A percentile compares a stretch with the other conserved stretches of the same genome.
phyloP scores from a whole-genome alignment of 1,140 invertebrate genomes.

The Drosophila lini region DNA sequence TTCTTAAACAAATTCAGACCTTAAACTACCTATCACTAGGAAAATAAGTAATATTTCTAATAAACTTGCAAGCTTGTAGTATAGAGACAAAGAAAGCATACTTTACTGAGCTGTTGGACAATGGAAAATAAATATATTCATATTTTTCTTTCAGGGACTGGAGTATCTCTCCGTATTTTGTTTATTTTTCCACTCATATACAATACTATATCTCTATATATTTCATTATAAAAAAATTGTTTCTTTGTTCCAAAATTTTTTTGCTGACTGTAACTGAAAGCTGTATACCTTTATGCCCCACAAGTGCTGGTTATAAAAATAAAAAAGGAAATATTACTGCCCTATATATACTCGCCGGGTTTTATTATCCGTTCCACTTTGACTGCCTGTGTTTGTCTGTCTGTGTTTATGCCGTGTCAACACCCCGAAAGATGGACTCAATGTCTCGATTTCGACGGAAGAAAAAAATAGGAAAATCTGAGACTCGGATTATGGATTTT shows the following conservation, averaged over 20 bases:
- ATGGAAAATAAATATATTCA: not conserved
- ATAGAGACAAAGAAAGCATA: not conserved
- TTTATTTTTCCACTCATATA: not conserved
- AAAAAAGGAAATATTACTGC: slow-evolving; percentile 19
- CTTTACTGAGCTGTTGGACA: not conserved
- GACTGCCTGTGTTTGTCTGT: not conserved
- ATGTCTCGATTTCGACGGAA: slow-evolving; percentile 8
- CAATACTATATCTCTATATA: not conserved
- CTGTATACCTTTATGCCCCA: not conserved
- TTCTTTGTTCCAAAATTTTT: not conserved
- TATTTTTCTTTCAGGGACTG: not conserved
- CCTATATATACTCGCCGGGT: slow-evolving; percentile 10
- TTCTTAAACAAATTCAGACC: not conserved
- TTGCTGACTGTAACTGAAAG: not conserved
- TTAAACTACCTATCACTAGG: not conserved
- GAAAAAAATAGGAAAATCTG: slow-evolving; percentile 5
- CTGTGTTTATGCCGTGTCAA: slow-evolving; percentile 40
- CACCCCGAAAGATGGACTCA: slow-evolving; percentile 31
- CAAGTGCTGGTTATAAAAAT: slow-evolving; percentile 14
- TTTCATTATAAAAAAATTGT: not conserved
- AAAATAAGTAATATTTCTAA: not conserved
- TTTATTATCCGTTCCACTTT: slow-evolving; percentile 23
- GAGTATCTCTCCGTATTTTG: not conserved
- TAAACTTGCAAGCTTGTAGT: not conserved
- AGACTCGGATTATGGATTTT: slow-evolving; percentile 40